Conservation (phyloP, 2,888 invertebrate genomes). For the Campoplex capitator region DNA sequence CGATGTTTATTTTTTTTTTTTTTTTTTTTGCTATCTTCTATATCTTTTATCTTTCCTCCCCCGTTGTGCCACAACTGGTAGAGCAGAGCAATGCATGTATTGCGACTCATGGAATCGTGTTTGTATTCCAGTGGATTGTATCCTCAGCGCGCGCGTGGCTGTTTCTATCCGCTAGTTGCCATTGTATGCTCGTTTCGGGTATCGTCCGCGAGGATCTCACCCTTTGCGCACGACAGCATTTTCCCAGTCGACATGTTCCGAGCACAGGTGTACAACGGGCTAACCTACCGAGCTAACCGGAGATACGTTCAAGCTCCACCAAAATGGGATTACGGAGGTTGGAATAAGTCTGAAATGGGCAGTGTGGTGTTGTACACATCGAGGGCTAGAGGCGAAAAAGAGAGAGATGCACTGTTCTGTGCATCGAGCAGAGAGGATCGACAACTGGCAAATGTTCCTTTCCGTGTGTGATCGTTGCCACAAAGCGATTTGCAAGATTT, state of each 20-base stretch:
- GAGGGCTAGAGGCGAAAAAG: background rate
- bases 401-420: background rate
- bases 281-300: constrained; percentile 15
- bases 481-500: constrained; percentile 2
- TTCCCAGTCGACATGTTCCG: constrained; percentile 64
- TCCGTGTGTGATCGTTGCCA: constrained; percentile 59
- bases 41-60: background rate
- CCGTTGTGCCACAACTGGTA: background rate
- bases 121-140: constrained; percentile 39
- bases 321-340: constrained; percentile 56
- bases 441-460: constrained; percentile 69
- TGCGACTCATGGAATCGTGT: constrained; percentile 50
- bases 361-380: constrained; percentile 57
- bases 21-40: background rate
- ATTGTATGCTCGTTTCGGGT: constrained; percentile 58
- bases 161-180: constrained; percentile 40
- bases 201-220: constrained; percentile 41
- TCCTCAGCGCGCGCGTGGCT: constrained; percentile 15
- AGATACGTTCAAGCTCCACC: constrained; percentile 29
- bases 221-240: constrained; percentile 37
- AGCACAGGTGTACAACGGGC: constrained; percentile 58
- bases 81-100: constrained; percentile 16
- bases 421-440: background rate
- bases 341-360: constrained; percentile 68
- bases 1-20: background rate